These are phyloP conservation scores for Anguilla marmorata DNA, from an alignment of 2,797 vertebrate genomes.

Conservation along the genomic window DNA sequence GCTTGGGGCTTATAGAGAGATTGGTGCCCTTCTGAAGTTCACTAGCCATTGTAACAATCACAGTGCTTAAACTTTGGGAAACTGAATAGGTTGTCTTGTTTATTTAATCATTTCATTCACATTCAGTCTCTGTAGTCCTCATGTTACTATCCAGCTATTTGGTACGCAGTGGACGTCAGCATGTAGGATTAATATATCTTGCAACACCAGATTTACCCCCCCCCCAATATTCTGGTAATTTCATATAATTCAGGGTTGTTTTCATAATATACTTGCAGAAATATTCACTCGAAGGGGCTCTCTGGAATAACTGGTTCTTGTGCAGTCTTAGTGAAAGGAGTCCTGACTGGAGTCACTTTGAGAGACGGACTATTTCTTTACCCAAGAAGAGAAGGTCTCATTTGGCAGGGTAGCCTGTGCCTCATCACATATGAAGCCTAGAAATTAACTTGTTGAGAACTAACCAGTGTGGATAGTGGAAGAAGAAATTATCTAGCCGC, in stretches of 20 bases:
- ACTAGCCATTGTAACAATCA: not conserved
- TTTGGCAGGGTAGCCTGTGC: not conserved
- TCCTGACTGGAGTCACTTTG: not conserved
- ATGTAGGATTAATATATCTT: not conserved
- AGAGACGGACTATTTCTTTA: not conserved
- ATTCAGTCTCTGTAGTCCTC: not conserved
- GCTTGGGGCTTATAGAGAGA: not conserved
- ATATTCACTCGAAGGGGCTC: not conserved
- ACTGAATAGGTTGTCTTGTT: not conserved
- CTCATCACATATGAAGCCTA: not conserved
- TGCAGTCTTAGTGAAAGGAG: not conserved
- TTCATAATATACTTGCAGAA: not conserved
- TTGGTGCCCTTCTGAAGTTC: conserved; percentile 9
- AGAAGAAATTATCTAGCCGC: not conserved
- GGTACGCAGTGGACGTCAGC: not conserved
- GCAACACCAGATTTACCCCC: not conserved
- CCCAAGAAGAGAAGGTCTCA: not conserved
- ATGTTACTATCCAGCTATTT: not conserved
- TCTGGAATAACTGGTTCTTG: not conserved
- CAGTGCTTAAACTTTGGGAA: not conserved
- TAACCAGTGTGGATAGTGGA: not conserved
- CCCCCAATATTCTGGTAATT: not conserved
- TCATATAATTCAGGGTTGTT: not conserved
- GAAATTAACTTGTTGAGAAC: not conserved
- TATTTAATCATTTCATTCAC: conserved; percentile 1